Evolutionary conservation across 2,797 vertebrate species (phyloP).

Genomic region (Buceros bicornis): DNA sequence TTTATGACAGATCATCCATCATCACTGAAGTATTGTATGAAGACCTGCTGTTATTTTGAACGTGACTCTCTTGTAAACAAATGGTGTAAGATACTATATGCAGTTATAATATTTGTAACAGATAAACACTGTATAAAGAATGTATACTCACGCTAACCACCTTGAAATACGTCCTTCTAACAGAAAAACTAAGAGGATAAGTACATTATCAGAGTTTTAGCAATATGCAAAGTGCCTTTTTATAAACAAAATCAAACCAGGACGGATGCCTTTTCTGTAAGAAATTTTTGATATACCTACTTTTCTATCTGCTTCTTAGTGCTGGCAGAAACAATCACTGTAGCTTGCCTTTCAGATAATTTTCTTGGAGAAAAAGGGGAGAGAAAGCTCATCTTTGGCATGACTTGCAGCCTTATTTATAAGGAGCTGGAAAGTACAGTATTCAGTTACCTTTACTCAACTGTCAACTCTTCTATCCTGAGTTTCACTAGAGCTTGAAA

Average conservation of each 20-base stretch:
- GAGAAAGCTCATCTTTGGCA: background rate
- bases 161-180: slow-evolving; percentile 27
- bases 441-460: background rate
- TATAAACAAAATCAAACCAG: slow-evolving; percentile 61
- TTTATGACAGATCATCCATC: slow-evolving; percentile 23
- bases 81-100: slow-evolving; percentile 26
- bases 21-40: slow-evolving; percentile 17
- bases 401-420: slow-evolving; percentile 18
- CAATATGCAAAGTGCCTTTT: slow-evolving; percentile 81
- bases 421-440: slow-evolving; percentile 25
- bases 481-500: slow-evolving; percentile 17
- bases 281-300: slow-evolving; percentile 41
- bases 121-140: slow-evolving; percentile 32
- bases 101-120: slow-evolving; percentile 21
- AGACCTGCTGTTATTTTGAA: slow-evolving; percentile 52
- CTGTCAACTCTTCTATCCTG: background rate
- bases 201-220: slow-evolving; percentile 41
- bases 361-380: slow-evolving; percentile 46
- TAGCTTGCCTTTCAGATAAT: slow-evolving; percentile 52
- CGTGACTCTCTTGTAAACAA: background rate
- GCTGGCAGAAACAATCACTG: slow-evolving; percentile 19
- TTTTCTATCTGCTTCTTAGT: slow-evolving; percentile 48
- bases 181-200: slow-evolving; percentile 32
- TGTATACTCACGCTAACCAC: slow-evolving; percentile 58
- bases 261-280: slow-evolving; percentile 56